phyloP scores from a whole-genome alignment of 2,888 invertebrate genomes.

The Yponomeuta cagnagella region DNA sequence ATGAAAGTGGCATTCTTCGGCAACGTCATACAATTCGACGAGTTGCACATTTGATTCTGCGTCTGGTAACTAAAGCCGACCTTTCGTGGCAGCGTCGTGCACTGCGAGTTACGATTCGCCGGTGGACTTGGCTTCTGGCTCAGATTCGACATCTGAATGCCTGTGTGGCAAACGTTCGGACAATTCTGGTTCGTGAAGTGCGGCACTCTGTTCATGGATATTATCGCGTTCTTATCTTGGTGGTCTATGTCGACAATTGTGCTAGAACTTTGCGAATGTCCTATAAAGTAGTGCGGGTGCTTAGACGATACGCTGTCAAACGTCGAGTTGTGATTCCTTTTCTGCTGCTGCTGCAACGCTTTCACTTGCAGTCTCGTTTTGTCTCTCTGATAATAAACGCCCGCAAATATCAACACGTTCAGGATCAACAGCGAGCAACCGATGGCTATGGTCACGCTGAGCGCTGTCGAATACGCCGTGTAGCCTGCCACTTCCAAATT shows the following conservation, averaged over 20 bases:
- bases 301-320: conserved; percentile 78
- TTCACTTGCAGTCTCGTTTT: conserved; percentile 88
- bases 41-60: conserved; percentile 63
- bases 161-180: conserved; percentile 76
- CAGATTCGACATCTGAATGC: conserved; percentile 74
- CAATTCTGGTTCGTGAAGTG: conserved; percentile 68
- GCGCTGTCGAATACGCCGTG: conserved; percentile 83
- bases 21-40: conserved; percentile 75
- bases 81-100: conserved; percentile 67
- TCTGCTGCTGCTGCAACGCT: conserved; percentile 81
- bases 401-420: conserved; percentile 88
- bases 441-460: conserved; percentile 87
- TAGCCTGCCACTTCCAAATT: conserved; percentile 87
- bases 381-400: conserved; percentile 88
- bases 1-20: conserved; percentile 76
- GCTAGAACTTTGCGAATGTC: conserved; percentile 86
- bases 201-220: conserved; percentile 68
- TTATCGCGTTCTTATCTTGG: conserved; percentile 78
- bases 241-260: conserved; percentile 90
- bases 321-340: conserved; percentile 75
- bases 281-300: conserved; percentile 86
- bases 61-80: conserved; percentile 65
- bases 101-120: conserved; percentile 54
- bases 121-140: conserved; percentile 65
- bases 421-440: conserved; percentile 87